These are phyloP conservation scores for Chrysolina americana DNA, from an alignment of 2,888 invertebrate species.

Conservation along the genomic window DNA sequence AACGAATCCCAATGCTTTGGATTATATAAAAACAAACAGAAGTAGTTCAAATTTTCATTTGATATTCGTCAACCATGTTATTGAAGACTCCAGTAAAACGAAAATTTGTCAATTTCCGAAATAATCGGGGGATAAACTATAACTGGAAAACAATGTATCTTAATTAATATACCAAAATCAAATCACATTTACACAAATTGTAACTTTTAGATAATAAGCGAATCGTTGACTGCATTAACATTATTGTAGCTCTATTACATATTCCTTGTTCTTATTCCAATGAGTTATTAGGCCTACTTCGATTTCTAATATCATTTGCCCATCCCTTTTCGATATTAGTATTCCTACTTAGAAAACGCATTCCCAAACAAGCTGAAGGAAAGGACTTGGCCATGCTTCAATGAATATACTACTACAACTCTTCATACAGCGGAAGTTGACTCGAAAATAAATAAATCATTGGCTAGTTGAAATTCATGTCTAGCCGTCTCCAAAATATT, in stretches of 20 bases:
- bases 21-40: too few relatives aligned
- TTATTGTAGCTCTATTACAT: not conserved
- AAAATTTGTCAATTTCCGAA: too few relatives aligned
- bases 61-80: too few relatives aligned
- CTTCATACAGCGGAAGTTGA: constrained; percentile 9
- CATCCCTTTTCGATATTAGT: not conserved
- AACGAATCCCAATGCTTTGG: too few relatives aligned
- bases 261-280: not conserved
- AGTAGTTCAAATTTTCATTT: too few relatives aligned
- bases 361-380: not conserved
- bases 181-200: too few relatives aligned
- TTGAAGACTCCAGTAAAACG: too few relatives aligned
- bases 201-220: too few relatives aligned
- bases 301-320: not conserved
- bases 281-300: not conserved
- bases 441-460: constrained; percentile 41
- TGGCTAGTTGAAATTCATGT: constrained; percentile 35
- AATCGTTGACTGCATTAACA: not conserved
- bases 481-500: constrained; percentile 38
- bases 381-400: not conserved
- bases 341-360: not conserved
- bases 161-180: too few relatives aligned
- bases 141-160: too few relatives aligned
- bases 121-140: too few relatives aligned
- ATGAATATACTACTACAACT: constrained; percentile 15